Evolutionary conservation across 2,888 invertebrate species (phyloP).

Genomic region (Ommatoiulus sabulosus): DNA sequence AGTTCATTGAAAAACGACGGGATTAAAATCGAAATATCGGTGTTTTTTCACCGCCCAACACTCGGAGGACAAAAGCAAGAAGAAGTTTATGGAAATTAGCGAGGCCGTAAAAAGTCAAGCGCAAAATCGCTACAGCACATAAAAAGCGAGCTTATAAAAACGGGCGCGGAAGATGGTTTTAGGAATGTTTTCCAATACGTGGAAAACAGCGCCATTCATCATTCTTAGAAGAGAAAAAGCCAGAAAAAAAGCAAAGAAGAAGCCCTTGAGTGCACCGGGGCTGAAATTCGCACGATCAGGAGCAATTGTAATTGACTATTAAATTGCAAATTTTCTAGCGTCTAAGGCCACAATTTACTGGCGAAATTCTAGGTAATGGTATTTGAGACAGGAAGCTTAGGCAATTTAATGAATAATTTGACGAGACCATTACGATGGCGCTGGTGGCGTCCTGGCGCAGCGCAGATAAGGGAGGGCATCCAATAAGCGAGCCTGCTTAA

Average conservation of each 20-base stretch:
- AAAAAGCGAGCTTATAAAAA: not conserved
- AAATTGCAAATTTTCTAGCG: constrained; percentile 14
- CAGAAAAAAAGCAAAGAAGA: too few species aligned
- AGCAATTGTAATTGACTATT: constrained; percentile 48
- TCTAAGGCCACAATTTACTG: constrained; percentile 32
- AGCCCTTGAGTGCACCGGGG: not conserved
- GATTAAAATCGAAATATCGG: not conserved
- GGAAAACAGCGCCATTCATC: constrained; percentile 32
- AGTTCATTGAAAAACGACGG: not conserved
- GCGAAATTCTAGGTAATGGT: constrained; percentile 39
- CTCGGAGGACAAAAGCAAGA: not conserved
- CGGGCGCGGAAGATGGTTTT: not conserved
- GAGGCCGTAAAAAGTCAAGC: constrained; percentile 1
- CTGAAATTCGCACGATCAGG: constrained; percentile 42
- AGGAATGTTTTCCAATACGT: constrained; percentile 41
- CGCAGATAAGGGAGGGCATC: constrained; percentile 29
- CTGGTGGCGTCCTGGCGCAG: not conserved
- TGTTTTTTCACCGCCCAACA: not conserved
- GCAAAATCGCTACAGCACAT: constrained; percentile 8
- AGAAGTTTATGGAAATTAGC: not conserved
- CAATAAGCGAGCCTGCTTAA: constrained; percentile 34
- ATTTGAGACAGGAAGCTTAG: constrained; percentile 37
- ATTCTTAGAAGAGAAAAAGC: not conserved
- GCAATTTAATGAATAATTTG: constrained; percentile 45
- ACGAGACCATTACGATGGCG: constrained; percentile 45